phyloP scores from a whole-genome alignment of 2,888 invertebrate genomes.

The Bombylius major region DNA sequence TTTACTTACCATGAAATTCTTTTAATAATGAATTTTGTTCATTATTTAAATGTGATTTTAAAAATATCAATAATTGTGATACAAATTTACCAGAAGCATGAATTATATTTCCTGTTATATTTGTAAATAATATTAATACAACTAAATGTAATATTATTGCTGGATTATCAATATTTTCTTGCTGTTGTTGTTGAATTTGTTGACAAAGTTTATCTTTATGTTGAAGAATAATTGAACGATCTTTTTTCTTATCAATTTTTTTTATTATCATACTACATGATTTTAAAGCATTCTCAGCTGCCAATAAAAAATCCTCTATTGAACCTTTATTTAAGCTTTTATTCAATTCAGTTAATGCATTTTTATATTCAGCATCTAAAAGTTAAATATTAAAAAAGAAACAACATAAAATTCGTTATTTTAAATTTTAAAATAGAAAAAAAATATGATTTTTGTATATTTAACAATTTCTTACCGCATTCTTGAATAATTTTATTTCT shows the following conservation, averaged over 20 bases:
- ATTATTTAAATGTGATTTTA: constrained; percentile 54
- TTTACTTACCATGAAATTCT: constrained; percentile 60
- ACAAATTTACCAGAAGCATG: constrained; percentile 93
- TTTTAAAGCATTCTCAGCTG: constrained; percentile 58
- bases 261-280: constrained; percentile 68
- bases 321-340: constrained; percentile 53
- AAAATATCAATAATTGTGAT: constrained; percentile 58
- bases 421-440: background rate
- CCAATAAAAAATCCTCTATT: constrained; percentile 65
- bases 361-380: constrained; percentile 52
- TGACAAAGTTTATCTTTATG: constrained; percentile 72
- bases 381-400: background rate
- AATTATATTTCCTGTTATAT: constrained; percentile 65
- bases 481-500: constrained; percentile 58
- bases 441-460: background rate
- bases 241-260: constrained; percentile 83
- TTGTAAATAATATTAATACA: constrained; percentile 65
- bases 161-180: constrained; percentile 55
- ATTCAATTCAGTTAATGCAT: constrained; percentile 52
- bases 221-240: constrained; percentile 58
- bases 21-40: constrained; percentile 53
- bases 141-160: constrained; percentile 68
- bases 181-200: constrained; percentile 47
- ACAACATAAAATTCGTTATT: background rate
- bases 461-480: constrained; percentile 22